Percentiles rank a stretch among this genome's conserved stretches.
These are phyloP conservation scores for Lepilemur ruficaudatus DNA, from an alignment of 2,797 vertebrate genomes.

Conservation along the genomic window DNA sequence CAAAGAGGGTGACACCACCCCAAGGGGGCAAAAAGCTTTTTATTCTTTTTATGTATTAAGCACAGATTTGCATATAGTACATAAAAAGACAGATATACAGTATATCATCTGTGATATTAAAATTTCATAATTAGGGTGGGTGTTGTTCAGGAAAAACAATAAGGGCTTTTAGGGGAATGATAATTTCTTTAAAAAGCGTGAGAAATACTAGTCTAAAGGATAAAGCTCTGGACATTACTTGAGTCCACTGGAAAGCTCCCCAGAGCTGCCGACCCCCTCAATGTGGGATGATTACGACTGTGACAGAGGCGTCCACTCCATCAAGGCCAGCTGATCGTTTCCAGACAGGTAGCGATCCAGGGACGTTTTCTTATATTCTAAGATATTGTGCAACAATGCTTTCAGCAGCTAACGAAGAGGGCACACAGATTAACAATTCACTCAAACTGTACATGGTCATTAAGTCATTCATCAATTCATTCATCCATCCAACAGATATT, in stretches of 20 bases:
- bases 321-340: neutral
- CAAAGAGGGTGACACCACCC: neutral
- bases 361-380: neutral
- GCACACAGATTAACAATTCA: neutral
- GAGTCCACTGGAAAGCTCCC: neutral
- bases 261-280: neutral
- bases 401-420: neutral
- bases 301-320: neutral
- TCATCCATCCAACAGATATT: neutral
- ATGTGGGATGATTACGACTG: neutral
- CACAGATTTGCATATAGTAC: neutral
- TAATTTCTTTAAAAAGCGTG: neutral
- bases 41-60: neutral
- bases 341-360: neutral
- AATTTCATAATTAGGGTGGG: neutral
- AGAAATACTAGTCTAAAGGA: neutral
- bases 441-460: neutral
- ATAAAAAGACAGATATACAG: neutral
- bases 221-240: neutral
- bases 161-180: neutral
- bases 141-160: neutral
- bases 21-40: neutral
- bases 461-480: neutral
- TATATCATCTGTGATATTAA: neutral
- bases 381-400: neutral